These are phyloP conservation scores for Drosophila saltans DNA, from an alignment of 1,140 invertebrate species.

Conservation along the genomic window DNA sequence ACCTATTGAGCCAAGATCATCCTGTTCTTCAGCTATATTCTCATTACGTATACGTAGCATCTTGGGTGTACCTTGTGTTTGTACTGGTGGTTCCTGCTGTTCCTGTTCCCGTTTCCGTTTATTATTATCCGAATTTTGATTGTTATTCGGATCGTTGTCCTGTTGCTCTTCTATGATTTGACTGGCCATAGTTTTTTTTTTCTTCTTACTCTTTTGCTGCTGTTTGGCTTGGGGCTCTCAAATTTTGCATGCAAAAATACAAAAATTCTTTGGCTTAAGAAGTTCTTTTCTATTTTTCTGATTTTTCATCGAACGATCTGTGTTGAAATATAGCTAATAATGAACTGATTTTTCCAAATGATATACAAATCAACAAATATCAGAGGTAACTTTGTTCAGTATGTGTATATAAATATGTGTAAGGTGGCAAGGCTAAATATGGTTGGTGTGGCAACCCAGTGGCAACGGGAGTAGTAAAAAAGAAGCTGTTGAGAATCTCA, in stretches of 20 bases:
- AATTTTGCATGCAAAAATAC: slow-evolving; percentile 4
- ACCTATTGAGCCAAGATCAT: neutral
- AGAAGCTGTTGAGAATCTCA: no score
- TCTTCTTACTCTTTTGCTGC: neutral
- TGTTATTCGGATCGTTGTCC: neutral
- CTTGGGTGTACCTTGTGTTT: no score
- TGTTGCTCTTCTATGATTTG: neutral
- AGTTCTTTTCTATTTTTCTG: neutral
- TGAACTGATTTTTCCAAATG: neutral
- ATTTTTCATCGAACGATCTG: slow-evolving; percentile 5
- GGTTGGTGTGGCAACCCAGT: no score
- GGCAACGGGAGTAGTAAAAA: no score
- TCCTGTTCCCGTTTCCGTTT: no score
- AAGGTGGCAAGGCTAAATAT: no score
- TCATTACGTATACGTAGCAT: neutral
- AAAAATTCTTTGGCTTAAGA: neutral
- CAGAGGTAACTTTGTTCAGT: no score
- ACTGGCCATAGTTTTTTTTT: neutral
- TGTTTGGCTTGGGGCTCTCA: neutral
- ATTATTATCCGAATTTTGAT: no score
- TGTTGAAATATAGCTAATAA: neutral
- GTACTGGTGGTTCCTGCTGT: no score
- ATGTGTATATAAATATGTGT: no score
- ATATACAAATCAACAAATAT: no score
- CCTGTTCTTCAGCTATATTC: neutral